Conservation (phyloP, 2,113 vertebrate genomes). For the Ptyas mucosa region DNA sequence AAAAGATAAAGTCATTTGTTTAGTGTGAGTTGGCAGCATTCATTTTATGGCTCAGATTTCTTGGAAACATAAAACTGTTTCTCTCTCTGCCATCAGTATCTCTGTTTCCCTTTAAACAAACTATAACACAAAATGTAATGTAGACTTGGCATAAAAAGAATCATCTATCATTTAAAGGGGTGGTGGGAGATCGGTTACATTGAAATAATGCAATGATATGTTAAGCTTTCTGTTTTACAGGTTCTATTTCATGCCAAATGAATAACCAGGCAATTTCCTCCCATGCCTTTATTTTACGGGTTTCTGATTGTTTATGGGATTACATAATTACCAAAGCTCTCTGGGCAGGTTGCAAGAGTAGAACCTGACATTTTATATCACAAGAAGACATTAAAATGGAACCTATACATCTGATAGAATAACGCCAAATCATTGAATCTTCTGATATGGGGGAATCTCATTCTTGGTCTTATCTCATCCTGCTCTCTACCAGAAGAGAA, state of each 20-base stretch:
- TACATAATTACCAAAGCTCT: background rate
- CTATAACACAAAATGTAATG: background rate
- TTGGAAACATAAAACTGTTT: background rate
- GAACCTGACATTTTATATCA: background rate
- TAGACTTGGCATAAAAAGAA: fast-evolving
- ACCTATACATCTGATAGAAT: background rate
- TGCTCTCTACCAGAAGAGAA: background rate
- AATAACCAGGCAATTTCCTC: background rate
- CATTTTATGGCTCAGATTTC: background rate
- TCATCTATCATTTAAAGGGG: background rate
- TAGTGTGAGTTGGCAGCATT: slow-evolving; percentile 27
- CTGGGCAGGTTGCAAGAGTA: background rate
- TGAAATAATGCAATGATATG: background rate
- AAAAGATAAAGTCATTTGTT: slow-evolving; percentile 55
- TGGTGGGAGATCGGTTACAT: background rate
- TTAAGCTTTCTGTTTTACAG: background rate
- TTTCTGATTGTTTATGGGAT: background rate
- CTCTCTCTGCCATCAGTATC: background rate
- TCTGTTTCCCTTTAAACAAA: fast-evolving
- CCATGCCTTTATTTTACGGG: background rate
- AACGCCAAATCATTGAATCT: background rate
- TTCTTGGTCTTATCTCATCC: background rate
- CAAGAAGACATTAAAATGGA: background rate
- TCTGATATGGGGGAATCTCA: background rate
- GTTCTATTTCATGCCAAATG: background rate